Conservation (phyloP, 2,113 vertebrate genomes). For the Rhinoderma darwinii region DNA sequence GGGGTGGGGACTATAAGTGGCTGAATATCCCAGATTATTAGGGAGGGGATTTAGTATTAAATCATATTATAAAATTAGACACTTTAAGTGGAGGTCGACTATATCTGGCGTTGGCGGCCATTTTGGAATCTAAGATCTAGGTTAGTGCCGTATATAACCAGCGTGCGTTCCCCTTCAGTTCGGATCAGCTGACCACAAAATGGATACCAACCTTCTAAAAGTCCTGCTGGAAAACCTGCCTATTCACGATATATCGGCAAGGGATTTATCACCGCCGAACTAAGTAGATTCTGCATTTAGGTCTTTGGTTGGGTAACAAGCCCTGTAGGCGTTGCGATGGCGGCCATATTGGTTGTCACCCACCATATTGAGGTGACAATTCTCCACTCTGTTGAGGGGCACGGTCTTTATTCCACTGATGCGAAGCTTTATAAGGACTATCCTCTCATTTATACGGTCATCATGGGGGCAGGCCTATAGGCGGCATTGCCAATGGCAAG, state of each 20-base stretch:
- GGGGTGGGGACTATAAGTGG: background rate
- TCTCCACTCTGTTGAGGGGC: background rate
- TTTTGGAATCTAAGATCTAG: no score
- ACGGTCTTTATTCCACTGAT: background rate
- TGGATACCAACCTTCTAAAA: background rate
- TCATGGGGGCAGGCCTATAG: no score
- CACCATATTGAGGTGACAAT: background rate
- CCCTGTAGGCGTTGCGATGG: background rate
- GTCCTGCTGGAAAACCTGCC: background rate
- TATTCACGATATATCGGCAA: background rate
- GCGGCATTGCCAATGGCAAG: background rate
- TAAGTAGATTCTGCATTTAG: background rate
- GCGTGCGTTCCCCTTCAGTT: no score
- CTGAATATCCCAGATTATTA: background rate
- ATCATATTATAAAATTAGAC: no score
- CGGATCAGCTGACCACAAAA: no score
- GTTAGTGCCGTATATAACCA: no score
- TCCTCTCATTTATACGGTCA: background rate
- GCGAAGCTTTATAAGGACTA: background rate
- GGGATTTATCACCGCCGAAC: background rate
- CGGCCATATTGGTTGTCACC: background rate
- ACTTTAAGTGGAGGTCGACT: no score
- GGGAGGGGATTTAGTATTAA: no score
- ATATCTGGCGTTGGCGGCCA: no score
- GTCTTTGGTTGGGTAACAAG: background rate